Evolutionary conservation across 1,140 invertebrate genomes (phyloP), one percentile per base, ranked within the genome.

Genomic region (Trichomalopsis sarcophagae): DNA sequence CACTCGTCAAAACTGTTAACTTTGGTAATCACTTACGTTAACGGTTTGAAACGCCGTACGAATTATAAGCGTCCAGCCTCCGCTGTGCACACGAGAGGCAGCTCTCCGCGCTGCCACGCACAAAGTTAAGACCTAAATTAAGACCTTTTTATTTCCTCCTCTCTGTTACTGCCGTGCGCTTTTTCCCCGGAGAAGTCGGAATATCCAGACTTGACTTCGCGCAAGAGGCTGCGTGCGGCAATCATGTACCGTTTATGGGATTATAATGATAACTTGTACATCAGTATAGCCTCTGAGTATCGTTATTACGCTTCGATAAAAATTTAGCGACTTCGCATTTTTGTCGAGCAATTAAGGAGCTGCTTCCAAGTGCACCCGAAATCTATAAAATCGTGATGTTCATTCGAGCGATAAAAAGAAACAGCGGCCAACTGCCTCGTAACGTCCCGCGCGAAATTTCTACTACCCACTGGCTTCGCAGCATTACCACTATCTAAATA

Each of bases 181-280:
- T 71, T 71, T 71, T 71, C 30, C 13, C 13, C 17, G 55, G 6
- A 30, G 9, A 30, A 71, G 68, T 71, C 27, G 68, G 68, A 71
- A 33, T 27, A 9, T 71, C 27, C 13, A 14, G 10, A n/a, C 68
- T 30, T 4, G 10, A 13, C 68, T 71, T 33, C 27, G 17, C 27
- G 68, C 27, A 76, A 23, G 69, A 82, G n/a, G 36, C 44, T 30
- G 23, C 81, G 73, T 66, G 27, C 27, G 81, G 27, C 23, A 44
- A 76, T 83, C 74, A 23, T 47, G 27, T 36, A 47, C n/a, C 50
- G 33, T 68, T 83, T 21, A 30, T 14, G 55, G 76, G 13, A 68
- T 76, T 77, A 47, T 77, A 77, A 83, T 83, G n/a, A 76, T 66
- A 36, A 82, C 47, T n/a, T 82, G 7, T n/a, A 23, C 17, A 66